phyloP scores from a whole-genome alignment of 1,140 invertebrate species.

The Agraylea sexmaculata region DNA sequence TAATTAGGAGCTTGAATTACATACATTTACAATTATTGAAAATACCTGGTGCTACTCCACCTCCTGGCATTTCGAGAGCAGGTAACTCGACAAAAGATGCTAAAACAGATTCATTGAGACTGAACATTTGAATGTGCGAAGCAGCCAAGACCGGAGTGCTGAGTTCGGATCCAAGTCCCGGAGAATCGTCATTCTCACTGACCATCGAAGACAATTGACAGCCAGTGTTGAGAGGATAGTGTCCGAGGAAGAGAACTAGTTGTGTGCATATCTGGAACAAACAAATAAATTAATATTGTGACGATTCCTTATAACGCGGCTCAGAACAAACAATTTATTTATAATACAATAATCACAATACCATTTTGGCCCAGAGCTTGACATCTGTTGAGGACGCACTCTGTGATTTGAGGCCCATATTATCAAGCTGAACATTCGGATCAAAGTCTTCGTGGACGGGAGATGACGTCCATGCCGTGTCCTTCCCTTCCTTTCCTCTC shows the following conservation, averaged over 20 bases:
- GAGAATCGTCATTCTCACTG: conserved; percentile 81
- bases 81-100: conserved; percentile 88
- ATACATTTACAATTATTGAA: not conserved
- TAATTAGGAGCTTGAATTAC: not conserved
- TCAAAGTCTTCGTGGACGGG: conserved; percentile 38
- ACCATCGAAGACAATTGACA: conserved; percentile 67
- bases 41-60: conserved; percentile 66
- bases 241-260: conserved; percentile 82
- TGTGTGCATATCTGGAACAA: conserved; percentile 60
- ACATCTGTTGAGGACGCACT: conserved; percentile 37
- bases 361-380: conserved; percentile 39
- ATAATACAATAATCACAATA: conserved; percentile 17
- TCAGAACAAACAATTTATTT: too few relatives aligned
- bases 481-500: conserved; percentile 33
- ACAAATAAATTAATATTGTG: too few relatives aligned
- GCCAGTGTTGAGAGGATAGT: conserved; percentile 63
- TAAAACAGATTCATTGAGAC: conserved; percentile 71
- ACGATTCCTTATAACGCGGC: too few relatives aligned
- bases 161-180: conserved; percentile 61
- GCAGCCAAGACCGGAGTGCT: conserved; percentile 68
- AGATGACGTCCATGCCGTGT: conserved; percentile 30
- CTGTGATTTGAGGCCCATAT: conserved; percentile 32
- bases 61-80: conserved; percentile 70
- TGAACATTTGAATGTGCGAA: conserved; percentile 83
- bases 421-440: conserved; percentile 36